phyloP scores from a whole-genome alignment of 2,113 vertebrate species.

The Maccullochella peelii region DNA sequence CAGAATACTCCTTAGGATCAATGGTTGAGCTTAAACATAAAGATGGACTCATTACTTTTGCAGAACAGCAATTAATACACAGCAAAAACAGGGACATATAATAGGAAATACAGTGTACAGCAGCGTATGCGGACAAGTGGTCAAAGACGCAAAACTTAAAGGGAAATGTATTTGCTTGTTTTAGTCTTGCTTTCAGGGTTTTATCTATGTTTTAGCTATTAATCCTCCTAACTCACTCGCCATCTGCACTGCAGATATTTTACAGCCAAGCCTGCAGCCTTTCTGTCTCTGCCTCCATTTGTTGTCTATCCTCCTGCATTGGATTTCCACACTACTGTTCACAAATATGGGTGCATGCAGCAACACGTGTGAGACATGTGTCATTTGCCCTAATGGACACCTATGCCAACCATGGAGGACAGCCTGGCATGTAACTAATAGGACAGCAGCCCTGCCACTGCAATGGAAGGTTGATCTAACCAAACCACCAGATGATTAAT shows the following conservation, averaged over 20 bases:
- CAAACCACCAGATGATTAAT: slow-evolving; percentile 18
- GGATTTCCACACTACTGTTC: slow-evolving; percentile 19
- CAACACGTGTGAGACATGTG: slow-evolving; percentile 2
- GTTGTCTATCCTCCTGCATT: slow-evolving; percentile 4
- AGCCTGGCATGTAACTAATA: slow-evolving; percentile 15
- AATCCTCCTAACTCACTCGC: background rate
- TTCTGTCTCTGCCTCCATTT: background rate
- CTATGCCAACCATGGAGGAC: slow-evolving; percentile 16
- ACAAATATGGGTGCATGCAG: background rate
- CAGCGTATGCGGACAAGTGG: background rate
- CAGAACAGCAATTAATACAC: background rate
- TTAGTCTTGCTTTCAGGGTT: slow-evolving; percentile 7
- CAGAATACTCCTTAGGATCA: slow-evolving; percentile 73
- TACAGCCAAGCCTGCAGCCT: slow-evolving; percentile 20
- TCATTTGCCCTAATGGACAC: slow-evolving; percentile 21
- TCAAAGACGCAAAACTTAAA: background rate
- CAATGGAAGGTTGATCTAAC: slow-evolving; percentile 1
- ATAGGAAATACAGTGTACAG: background rate
- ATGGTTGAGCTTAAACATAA: slow-evolving; percentile 63
- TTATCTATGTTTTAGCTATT: background rate
- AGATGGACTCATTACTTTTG: slow-evolving; percentile 9
- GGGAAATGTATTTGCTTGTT: background rate
- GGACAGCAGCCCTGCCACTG: slow-evolving; percentile 2
- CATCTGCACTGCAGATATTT: slow-evolving; percentile 44
- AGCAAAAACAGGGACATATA: background rate